Evolutionary conservation across 2,888 invertebrate genomes (phyloP), one percentile per base, ranked within the genome.

Genomic region (Neoitamus cyanurus): DNA sequence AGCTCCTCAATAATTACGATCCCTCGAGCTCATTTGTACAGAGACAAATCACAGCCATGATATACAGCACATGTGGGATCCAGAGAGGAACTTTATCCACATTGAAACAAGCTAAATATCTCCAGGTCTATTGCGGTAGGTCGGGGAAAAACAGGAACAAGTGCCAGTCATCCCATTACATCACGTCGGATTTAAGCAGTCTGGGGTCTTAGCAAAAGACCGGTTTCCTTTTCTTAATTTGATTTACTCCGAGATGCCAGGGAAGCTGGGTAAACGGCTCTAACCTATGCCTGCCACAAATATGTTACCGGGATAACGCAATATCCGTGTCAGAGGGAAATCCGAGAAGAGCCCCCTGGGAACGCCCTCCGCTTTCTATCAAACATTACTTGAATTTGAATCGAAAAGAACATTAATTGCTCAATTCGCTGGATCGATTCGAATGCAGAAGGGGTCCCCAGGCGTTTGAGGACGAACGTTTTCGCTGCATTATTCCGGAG

Each of bases 31-130:
- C 28, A 72, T 72, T 72, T 72, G 72, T 72, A 69, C 69, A 72
- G 72, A 72, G 34, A 72, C 72, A 72, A 72, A 72, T 72, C 72
- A 72, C 31, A 72, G 30, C 72, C 72, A 34, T 72, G 72, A 72
- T 72, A 34, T 34, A 58, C 58, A 28, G 72, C n/a, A 28, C 72
- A 30, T 20, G 28, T 72, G 72, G 72, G 72, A 72, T 34, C 31
- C 28, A 20, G 58, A 9, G 58, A 58, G 15, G 25, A 25, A 11
- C 25, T 25, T 34, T 20, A 58, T 25, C 25, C 58, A 58, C 72
- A 72, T n/a, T 15, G 15, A 34, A 72, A 72, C 34, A 34, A 72
- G 34, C 30, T 72, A 72, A 72, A 31, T 7, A 72, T 72, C 15
- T 34, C 30, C 72, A 2, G 72, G 72, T 7, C 34, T 31, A 34